Percentiles rank a stretch among this genome's conserved stretches.
These are phyloP conservation scores for Hycleus cichorii DNA, from an alignment of 1,140 invertebrate genomes.

Conservation along the genomic window DNA sequence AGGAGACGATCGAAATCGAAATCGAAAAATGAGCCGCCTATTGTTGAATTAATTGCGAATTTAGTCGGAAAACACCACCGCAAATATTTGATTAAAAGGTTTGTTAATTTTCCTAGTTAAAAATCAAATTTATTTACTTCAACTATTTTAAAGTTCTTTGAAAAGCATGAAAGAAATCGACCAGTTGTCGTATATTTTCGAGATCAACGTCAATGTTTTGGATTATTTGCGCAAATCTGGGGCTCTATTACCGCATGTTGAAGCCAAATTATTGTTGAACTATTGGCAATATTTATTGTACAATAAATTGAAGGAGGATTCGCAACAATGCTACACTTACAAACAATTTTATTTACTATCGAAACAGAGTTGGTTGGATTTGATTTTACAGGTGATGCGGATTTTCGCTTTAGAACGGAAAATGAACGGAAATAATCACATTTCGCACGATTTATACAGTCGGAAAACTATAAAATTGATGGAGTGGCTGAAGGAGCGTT, in stretches of 20 bases:
- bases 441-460: neutral
- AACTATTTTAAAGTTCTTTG: too few relatives aligned
- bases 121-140: too few relatives aligned
- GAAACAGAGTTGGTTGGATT: conserved; percentile 39
- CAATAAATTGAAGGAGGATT: neutral
- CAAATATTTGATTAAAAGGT: too few relatives aligned
- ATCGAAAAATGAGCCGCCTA: too few relatives aligned
- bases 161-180: neutral
- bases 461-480: neutral
- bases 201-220: conserved; percentile 26
- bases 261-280: conserved; percentile 32
- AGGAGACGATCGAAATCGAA: too few relatives aligned
- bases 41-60: too few relatives aligned
- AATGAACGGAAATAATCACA: too few relatives aligned
- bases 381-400: conserved; percentile 40
- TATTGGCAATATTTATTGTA: conserved; percentile 35
- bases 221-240: conserved; percentile 29
- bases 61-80: too few relatives aligned
- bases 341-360: conserved; percentile 2
- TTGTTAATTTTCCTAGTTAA: too few relatives aligned
- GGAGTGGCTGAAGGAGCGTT: neutral
- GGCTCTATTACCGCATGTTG: conserved; percentile 32
- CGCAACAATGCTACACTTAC: too few relatives aligned
- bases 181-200: conserved; percentile 5
- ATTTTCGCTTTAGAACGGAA: conserved; percentile 20